Base-by-base conservation (phyloP, 2,888 invertebrate species). In the Eulithis prunata region DNA sequence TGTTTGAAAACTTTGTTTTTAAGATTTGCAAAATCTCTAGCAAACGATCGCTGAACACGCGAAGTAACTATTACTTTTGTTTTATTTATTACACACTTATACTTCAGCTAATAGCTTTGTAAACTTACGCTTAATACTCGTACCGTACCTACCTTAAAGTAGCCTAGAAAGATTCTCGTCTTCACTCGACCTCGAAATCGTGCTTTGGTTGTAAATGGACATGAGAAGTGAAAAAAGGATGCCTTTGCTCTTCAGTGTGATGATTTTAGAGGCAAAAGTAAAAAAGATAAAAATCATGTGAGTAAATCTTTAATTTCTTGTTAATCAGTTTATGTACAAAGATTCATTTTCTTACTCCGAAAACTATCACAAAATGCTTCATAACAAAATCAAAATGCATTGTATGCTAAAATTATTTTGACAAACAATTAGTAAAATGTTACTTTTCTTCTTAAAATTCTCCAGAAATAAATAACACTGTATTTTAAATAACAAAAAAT, bases 301-400 rank as follows among this genome's bases (percentile, higher is more conserved):
- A 43, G 13, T 28, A 52, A 41, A 53, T n/a, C 4, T 49, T 68
- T 66, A 64, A 69, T 69, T 68, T 51, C 10, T 68, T 62, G 61
- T 52, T 61, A 71, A 77, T 74, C 66, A 75, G 71, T 75, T 74
- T 78, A 32, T 75, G 67, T 77, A 78, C 69, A 78, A 76, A 81
- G 71, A 70, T 74, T 71, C 64, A 69, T 68, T 56, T 69, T 45
- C 66, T 66, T 69, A 64, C 66, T 72, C 66, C 61, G 69, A 76
- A 70, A 62, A 66, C 73, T 77, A 80, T 69, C 80, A 83, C 83
- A 81, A 71, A 68, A 71, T 71, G 69, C 76, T 79, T 83, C 59
- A 57, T 51, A 59, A 73, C 70, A 49, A 49, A 41, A 74, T 43
- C 14, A 77, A 83, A 83, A 84, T 83, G 82, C 83, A 81, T 82